Evolutionary conservation across 2,113 vertebrate species (phyloP), one percentile per base, ranked within the genome.

Genomic region (Panurus biarmicus): DNA sequence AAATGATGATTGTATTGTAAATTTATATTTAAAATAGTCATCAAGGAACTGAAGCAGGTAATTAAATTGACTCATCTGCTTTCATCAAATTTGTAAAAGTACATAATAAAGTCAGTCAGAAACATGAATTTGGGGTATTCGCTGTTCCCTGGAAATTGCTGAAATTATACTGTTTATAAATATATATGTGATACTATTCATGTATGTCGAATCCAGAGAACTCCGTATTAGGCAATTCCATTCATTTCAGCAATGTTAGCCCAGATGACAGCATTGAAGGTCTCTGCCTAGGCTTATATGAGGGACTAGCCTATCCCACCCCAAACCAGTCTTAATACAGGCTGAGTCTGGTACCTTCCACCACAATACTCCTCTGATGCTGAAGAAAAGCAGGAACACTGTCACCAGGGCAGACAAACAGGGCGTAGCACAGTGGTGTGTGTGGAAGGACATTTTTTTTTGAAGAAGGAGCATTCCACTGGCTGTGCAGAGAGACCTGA

Each of bases 21-120:
- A n/a, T n/a, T 83, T 86, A 29, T 78, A 71, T 89, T 73, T 79
- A 45, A 91, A 92, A 84, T 29, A 91, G 65, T 66, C 82, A 67
- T 91, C 75, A 93, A 80, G 67, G 20, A 83, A 75, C 22, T 69
- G 47, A 84, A 93, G 33, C 14, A 79, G 19, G 29, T 82, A 91
- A 93, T 94, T 91, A 97, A 92, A 90, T 24, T 94, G 74, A 89
- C 66, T 90, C 78, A 93, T 77, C 24, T 78, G 40, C 42, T 75
- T 93, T 80, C 86, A 92, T 84, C 28, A 81, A 71, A 93, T 94
- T 94, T 92, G 69, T 92, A 67, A 61, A 86, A 75, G 16, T 28
- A 65, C 10, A 22, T 40, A 73, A 77, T 86, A 78, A 81, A 92
- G 45, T 90, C 89, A 78, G 33, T 60, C 45, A 90, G 61, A 96